These are phyloP conservation scores for Labroides dimidiatus DNA, from an alignment of 2,797 vertebrate genomes.

Conservation along the genomic window DNA sequence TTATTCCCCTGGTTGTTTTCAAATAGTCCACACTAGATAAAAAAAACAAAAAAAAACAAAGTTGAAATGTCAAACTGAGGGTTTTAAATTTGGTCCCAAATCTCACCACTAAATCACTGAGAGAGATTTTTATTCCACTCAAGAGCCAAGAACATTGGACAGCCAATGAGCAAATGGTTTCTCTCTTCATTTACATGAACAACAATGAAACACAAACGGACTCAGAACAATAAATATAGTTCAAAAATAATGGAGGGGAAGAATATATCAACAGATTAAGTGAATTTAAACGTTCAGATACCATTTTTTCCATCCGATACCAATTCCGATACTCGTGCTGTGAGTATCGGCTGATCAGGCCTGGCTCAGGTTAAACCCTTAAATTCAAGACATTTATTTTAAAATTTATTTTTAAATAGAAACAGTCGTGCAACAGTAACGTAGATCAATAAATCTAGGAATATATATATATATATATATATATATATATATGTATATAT, in stretches of 20 bases:
- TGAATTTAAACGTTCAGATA: too few relatives aligned
- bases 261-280: not conserved
- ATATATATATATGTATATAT: too few relatives aligned
- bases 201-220: not conserved
- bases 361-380: too few relatives aligned
- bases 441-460: too few relatives aligned
- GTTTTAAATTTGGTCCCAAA: slow-evolving; percentile 6
- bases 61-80: slow-evolving; percentile 15
- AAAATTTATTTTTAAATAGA: too few relatives aligned
- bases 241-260: not conserved
- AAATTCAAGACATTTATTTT: too few relatives aligned
- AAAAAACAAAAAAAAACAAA: not conserved
- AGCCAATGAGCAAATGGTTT: not conserved
- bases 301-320: too few relatives aligned
- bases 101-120: slow-evolving; percentile 22
- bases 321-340: too few relatives aligned
- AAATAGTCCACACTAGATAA: slow-evolving; percentile 50
- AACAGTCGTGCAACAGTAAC: too few relatives aligned
- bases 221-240: not conserved
- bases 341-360: too few relatives aligned
- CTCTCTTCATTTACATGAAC: not conserved
- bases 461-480: too few relatives aligned
- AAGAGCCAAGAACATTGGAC: not conserved
- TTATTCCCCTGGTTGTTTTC: slow-evolving; percentile 56
- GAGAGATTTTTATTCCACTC: not conserved